Evolutionary conservation across 2,113 vertebrate genomes (phyloP).

Genomic region (Datnioides undecimradiatus): DNA sequence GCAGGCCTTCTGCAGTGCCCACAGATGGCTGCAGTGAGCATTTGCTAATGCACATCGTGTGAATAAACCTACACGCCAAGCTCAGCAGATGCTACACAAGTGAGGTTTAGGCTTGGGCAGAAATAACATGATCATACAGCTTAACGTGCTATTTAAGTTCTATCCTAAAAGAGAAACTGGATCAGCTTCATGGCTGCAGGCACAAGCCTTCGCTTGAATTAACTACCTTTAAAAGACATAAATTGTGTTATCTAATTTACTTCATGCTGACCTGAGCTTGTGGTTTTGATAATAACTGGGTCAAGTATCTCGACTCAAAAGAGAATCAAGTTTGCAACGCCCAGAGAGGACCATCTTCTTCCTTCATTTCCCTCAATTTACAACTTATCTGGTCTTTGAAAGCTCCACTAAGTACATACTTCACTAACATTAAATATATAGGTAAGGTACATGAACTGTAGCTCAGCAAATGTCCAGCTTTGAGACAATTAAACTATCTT

Average conservation of each 20-base stretch:
- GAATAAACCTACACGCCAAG: slow-evolving; percentile 43
- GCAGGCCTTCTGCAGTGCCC: slow-evolving; percentile 57
- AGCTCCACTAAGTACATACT: too few relatives aligned
- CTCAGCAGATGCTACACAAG: slow-evolving; percentile 57
- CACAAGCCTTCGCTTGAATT: too few relatives aligned
- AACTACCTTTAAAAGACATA: neutral
- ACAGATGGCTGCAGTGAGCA: slow-evolving; percentile 73
- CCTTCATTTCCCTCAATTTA: neutral
- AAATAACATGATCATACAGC: neutral
- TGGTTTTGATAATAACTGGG: too few relatives aligned
- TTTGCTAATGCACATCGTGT: slow-evolving; percentile 63
- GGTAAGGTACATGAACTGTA: too few relatives aligned
- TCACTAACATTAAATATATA: too few relatives aligned
- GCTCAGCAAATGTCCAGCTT: too few relatives aligned
- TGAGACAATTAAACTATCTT: neutral
- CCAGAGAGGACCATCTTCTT: neutral
- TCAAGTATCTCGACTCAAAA: neutral
- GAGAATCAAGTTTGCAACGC: too few relatives aligned
- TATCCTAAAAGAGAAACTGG: neutral
- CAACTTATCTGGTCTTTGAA: neutral
- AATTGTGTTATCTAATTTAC: neutral
- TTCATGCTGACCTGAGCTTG: too few relatives aligned
- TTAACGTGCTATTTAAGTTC: too few relatives aligned
- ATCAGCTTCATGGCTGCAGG: neutral
- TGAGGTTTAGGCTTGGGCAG: slow-evolving; percentile 5